Conservation (phyloP, 2,113 vertebrate genomes). For the Rhodinocichla rosea region DNA sequence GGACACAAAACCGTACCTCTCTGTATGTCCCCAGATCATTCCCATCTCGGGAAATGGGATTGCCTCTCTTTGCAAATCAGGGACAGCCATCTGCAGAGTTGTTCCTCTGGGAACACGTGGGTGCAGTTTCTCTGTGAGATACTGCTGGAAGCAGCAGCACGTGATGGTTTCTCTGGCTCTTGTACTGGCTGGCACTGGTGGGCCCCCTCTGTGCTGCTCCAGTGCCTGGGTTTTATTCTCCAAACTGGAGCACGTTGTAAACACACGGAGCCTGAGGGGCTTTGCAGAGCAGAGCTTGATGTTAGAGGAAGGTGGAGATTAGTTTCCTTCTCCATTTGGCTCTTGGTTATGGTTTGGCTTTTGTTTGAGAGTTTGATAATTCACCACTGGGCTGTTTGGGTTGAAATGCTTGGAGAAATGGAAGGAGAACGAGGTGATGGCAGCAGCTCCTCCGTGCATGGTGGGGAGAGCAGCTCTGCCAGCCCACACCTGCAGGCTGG, state of each 20-base stretch:
- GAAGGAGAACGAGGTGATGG: background rate
- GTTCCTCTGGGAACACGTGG: background rate
- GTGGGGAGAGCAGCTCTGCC: background rate
- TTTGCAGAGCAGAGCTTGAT: background rate
- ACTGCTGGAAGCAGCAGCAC: background rate
- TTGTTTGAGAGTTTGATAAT: background rate
- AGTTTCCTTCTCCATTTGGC: background rate
- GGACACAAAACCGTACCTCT: background rate
- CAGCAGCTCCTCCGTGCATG: background rate
- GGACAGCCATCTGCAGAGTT: background rate
- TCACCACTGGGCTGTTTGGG: background rate
- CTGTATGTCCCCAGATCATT: background rate
- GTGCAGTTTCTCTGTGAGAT: background rate
- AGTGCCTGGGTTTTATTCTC: background rate
- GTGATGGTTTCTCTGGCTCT: background rate
- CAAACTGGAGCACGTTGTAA: background rate
- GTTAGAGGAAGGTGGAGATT: background rate
- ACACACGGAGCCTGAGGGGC: background rate
- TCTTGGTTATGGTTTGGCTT: background rate
- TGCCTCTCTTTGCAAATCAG: background rate
- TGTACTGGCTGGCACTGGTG: fast-evolving
- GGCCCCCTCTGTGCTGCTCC: background rate
- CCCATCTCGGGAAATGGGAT: fast-evolving
- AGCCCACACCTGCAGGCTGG: background rate
- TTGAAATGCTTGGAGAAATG: background rate